These are phyloP conservation scores for Pangasianodon gigas DNA, from an alignment of 2,113 vertebrate species.

Conservation along the genomic window DNA sequence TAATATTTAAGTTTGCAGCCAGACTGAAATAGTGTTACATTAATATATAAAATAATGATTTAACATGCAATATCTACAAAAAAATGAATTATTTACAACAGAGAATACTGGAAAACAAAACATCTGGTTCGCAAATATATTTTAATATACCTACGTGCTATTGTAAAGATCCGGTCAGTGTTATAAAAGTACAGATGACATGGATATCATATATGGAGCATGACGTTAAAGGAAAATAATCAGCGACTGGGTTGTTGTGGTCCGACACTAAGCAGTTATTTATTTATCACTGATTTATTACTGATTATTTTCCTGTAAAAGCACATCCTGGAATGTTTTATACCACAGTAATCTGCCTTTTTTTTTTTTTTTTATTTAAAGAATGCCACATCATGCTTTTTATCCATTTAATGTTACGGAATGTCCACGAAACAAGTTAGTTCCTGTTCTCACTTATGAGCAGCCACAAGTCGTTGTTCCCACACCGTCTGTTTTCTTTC, in stretches of 20 bases:
- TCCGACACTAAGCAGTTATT: neutral
- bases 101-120: neutral
- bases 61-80: neutral
- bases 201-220: neutral
- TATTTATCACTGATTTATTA: neutral
- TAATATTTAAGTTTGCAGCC: neutral
- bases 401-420: neutral
- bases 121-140: neutral
- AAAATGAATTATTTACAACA: neutral
- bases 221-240: neutral
- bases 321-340: neutral
- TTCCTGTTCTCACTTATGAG: neutral
- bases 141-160: neutral
- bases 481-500: neutral
- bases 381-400: neutral
- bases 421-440: neutral
- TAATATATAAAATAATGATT: neutral
- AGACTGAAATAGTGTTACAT: neutral
- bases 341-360: neutral
- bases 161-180: neutral
- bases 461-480: neutral
- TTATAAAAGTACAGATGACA: neutral
- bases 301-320: neutral
- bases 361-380: neutral
- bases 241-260: neutral